These are phyloP conservation scores for Nasonia vitripennis DNA, from an alignment of 1,140 invertebrate genomes.

Conservation along the genomic window DNA sequence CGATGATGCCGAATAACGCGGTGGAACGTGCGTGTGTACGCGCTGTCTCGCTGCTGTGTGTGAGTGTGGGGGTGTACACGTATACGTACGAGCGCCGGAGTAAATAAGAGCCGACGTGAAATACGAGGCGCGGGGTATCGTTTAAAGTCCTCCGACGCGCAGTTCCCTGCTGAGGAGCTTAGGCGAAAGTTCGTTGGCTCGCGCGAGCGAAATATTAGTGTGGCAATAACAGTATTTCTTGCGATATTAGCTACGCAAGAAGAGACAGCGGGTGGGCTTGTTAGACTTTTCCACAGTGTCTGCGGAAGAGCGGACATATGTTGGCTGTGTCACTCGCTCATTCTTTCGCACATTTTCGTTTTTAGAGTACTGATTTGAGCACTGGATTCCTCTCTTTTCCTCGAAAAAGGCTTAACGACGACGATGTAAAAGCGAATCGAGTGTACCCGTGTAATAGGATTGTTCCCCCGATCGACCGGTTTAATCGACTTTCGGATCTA, in stretches of 20 bases:
- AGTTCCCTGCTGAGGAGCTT: conserved; percentile 29
- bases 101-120: conserved; percentile 64
- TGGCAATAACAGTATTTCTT: conserved; percentile 71
- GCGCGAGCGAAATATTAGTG: conserved; percentile 65
- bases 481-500: background rate
- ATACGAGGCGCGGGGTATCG: conserved; percentile 60
- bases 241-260: conserved; percentile 65
- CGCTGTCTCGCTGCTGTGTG: background rate
- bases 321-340: no score
- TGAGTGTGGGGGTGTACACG: background rate
- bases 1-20: conserved; percentile 34
- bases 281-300: background rate
- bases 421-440: background rate
- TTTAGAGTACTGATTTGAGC: no score
- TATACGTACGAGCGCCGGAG: conserved; percentile 27
- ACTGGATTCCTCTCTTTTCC: no score
- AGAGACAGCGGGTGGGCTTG: background rate
- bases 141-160: conserved; percentile 63
- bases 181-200: conserved; percentile 56
- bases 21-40: background rate
- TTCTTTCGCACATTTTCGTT: background rate
- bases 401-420: no score
- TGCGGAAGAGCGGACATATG: no score
- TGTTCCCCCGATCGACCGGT: background rate
- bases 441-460: background rate